Evolutionary conservation across 2,113 vertebrate genomes (phyloP).

Genomic region (Hucho hucho): DNA sequence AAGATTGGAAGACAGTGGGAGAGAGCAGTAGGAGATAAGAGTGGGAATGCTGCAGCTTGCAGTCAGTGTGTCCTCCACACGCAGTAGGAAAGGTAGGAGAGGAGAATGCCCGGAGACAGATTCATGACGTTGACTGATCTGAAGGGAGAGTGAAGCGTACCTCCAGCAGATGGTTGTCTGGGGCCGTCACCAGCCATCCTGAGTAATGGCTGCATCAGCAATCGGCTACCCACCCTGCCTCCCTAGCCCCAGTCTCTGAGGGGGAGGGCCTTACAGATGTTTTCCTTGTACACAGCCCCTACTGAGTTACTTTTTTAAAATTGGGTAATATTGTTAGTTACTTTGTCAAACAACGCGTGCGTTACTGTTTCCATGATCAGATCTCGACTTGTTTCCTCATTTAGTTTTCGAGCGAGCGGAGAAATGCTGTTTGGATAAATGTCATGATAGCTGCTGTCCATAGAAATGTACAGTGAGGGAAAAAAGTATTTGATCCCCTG

Average conservation of each 20-base stretch:
- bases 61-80: background rate
- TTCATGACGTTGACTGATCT: constrained; percentile 69
- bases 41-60: background rate
- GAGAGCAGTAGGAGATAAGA: background rate
- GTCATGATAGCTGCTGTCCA: no score
- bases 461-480: no score
- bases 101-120: constrained; percentile 45
- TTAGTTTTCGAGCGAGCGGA: no score
- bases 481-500: no score
- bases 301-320: background rate
- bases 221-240: constrained; percentile 29
- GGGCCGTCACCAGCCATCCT: constrained; percentile 48
- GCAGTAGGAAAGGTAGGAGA: constrained; percentile 5
- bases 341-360: no score
- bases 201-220: constrained; percentile 54
- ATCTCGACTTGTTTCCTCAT: no score
- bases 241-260: constrained; percentile 29
- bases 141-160: constrained; percentile 57
- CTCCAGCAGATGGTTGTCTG: constrained; percentile 68
- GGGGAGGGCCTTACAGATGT: constrained; percentile 64
- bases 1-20: background rate
- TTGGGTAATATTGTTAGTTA: no score
- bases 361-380: no score
- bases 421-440: no score
- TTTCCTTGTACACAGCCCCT: constrained; percentile 52